A percentile compares a stretch with the other conserved stretches of the same genome.
These are phyloP conservation scores for Asbolus verrucosus DNA, from an alignment of 1,140 invertebrate species.

Conservation along the genomic window DNA sequence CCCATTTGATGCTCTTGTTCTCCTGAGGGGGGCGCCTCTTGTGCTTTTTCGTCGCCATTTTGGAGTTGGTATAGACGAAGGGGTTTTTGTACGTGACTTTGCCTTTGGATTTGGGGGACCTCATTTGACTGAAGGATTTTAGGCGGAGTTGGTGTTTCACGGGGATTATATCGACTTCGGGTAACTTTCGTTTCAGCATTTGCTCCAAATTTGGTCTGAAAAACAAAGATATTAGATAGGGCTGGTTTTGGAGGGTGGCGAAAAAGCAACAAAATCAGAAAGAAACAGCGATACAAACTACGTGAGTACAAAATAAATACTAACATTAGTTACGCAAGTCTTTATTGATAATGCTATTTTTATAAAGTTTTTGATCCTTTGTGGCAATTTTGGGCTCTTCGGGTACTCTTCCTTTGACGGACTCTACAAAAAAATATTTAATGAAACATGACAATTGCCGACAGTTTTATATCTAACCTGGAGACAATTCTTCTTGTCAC, in stretches of 20 bases:
- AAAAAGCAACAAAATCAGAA: no score
- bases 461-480: no score
- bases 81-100: slow-evolving; percentile 36
- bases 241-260: not conserved
- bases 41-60: not conserved
- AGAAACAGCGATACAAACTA: no score
- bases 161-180: slow-evolving; percentile 10
- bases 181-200: slow-evolving; percentile 19
- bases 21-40: not conserved
- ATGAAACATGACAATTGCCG: no score
- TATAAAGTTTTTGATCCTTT: no score
- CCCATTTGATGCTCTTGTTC: slow-evolving; percentile 38
- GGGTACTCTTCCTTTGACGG: no score
- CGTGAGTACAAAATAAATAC: no score
- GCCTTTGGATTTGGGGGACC: not conserved
- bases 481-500: no score
- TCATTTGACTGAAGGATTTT: not conserved
- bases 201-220: slow-evolving; percentile 25
- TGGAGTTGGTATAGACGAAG: slow-evolving; percentile 15
- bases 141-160: slow-evolving; percentile 3
- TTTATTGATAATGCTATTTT: no score
- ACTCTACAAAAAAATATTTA: no score
- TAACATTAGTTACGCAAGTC: no score
- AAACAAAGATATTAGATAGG: slow-evolving; percentile 17
- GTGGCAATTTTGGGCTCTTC: no score